Base-by-base conservation (phyloP, 2,888 invertebrate species). In the Papilio gigon region DNA sequence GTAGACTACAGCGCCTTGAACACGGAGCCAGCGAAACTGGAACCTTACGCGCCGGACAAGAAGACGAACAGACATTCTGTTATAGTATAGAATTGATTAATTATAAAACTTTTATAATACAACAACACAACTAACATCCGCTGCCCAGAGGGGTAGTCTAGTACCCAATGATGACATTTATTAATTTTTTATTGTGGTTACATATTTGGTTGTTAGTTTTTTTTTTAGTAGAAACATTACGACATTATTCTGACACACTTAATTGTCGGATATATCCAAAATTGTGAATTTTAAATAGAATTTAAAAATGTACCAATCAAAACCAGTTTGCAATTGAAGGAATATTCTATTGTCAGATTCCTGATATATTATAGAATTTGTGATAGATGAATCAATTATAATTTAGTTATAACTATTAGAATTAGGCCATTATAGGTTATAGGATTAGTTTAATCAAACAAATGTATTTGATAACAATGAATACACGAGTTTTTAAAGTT, bases 1-100 rank as follows among this genome's bases (percentile, higher is more conserved):
- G 94, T 96, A 65, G 95, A 96, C 89, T 95, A 96, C 86, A 95
- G 95, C 78, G 95, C 95, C 30, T 90, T 95, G 72, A 95, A 95
- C 86, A 94, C 95, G 2, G 94, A 95, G 76, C 94, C 94, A 69
- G 94, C 93, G 70, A 95, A 95, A 80, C 84, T 95, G 71, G 95
- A 95, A 84, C 94, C 95, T 72, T 95, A 95, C 78, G 93, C 90
- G 74, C 95, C 95, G 4, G 94, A 94, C 80, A 94, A 93, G 77
- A 94, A 94, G 84, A 94, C 94, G 65, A 95, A 94, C 81, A 91
- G 95, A 81, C 94, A 94, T 84, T 95, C 95, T 72, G 94, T 95
- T 73, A 94, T 95, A 77, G 95, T 95, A 68, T 95, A 82, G 12
- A 47, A 47, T 22, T 47, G 12, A 20, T 4, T 2, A 22, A 22